Base-by-base conservation (phyloP, 2,888 invertebrate genomes). In the Napeogenes sylphis region DNA sequence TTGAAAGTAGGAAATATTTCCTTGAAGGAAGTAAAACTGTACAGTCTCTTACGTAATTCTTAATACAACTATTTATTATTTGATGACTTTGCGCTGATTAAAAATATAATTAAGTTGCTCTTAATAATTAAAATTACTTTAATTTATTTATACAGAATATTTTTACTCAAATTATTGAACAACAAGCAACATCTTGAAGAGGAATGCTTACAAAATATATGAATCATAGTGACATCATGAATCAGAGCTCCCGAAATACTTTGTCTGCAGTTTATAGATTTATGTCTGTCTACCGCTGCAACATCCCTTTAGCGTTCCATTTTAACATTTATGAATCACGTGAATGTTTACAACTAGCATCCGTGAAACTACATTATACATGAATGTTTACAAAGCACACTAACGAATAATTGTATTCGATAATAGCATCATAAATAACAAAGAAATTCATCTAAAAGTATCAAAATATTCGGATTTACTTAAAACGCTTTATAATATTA, bases 231-330 rank as follows among this genome's bases (percentile, higher is more conserved):
- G 35, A 35, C 42, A 30, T 30, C 30, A 51, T 80, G 79, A 80
- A 63, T 83, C 81, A 82, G 71, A 58, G 59, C 53, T 70, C 77
- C 81, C 78, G 69, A 73, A 82, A 81, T 82, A 82, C 77, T 72
- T 59, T 55, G 73, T 75, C 75, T 74, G 80, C 51, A 30, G 21
- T 30, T 51, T 51, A 51, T 51, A 51, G 51, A 12, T 12, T 51
- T 35, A 35, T 51, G 51, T 51, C 30, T 14, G 51, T 51, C 51
- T 51, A 51, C 51, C 51, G 51, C 13, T 47, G 47, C 30, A 30
- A 51, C 30, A 51, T 51, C 51, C 51, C 51, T 51, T 51, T 30
- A 51, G 51, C n/a, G 51, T 30, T 21, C 30, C 51, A 51, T 30
- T 51, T 51, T 30, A 51, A 51, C 51, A 10, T 51, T 8, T 30